Percentiles rank a stretch among this genome's conserved stretches.
These are phyloP conservation scores for Spondyliosoma cantharus DNA, from an alignment of 2,797 vertebrate species.

Conservation along the genomic window DNA sequence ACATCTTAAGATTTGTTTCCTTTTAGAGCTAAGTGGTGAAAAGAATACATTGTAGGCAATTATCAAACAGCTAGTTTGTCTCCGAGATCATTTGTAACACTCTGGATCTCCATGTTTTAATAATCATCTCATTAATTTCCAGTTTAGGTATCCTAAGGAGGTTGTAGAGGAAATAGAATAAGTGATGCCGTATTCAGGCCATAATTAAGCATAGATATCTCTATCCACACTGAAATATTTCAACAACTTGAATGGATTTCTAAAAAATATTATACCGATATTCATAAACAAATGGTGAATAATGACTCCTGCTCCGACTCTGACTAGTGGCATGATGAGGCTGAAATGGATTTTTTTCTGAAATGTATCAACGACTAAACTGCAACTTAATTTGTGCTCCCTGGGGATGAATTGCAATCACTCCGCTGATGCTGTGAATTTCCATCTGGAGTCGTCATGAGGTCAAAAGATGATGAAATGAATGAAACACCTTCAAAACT, in stretches of 20 bases:
- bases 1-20: slow-evolving; percentile 53
- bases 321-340: too few relatives aligned
- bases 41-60: slow-evolving; percentile 40
- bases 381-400: too few relatives aligned
- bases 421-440: background rate
- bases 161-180: slow-evolving; percentile 36
- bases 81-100: slow-evolving; percentile 47
- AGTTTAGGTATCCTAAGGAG: slow-evolving; percentile 45
- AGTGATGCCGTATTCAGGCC: slow-evolving; percentile 37
- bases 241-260: too few relatives aligned
- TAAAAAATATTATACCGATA: too few relatives aligned
- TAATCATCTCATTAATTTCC: slow-evolving; percentile 63
- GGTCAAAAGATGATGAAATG: too few relatives aligned
- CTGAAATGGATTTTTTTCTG: too few relatives aligned
- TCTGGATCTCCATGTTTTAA: slow-evolving; percentile 60
- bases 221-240: too few relatives aligned
- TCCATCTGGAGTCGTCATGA: background rate
- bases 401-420: background rate
- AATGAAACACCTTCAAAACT: too few relatives aligned
- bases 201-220: slow-evolving; percentile 47
- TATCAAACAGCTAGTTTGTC: slow-evolving; percentile 48
- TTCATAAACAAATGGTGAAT: too few relatives aligned
- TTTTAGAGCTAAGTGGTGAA: slow-evolving; percentile 42
- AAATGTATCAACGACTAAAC: too few relatives aligned
- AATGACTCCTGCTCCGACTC: too few relatives aligned